Base-by-base conservation (phyloP, 2,113 vertebrate species). In the Pristiophorus japonicus region DNA sequence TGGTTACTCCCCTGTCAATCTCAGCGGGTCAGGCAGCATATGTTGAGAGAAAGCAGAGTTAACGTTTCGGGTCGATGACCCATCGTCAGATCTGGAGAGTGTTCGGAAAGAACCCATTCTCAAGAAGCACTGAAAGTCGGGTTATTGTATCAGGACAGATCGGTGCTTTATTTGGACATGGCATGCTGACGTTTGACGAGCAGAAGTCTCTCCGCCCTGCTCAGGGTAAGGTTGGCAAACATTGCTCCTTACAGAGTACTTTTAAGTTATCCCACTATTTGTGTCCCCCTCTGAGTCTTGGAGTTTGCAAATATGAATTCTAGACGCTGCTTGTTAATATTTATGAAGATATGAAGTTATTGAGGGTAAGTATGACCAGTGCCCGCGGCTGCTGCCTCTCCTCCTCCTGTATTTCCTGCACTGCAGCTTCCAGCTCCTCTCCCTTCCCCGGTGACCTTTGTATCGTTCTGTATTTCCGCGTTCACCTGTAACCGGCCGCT, bases 401-500 rank as follows among this genome's bases (percentile, higher is more conserved):
- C 85, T 11, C 10, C 47, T 59, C 85, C 85, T 55, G 85, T 55
- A 55, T 59, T 88, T 90, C 87, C 87, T 90, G 87, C 11, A 90
- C 16, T 59, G 27, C 51, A 30, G 18, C 2, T 55, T 27, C 14
- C 45, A 24, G 84, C 84, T 47, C 38, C 14, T 27, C 85, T 88
- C 24, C 85, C 47, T 81, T 14, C 47, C 51, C 27, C 51, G 27
- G 51, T 90, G 87, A 90, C 87, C 87, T 90, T 55, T 59, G 85
- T 30, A 27, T 55, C 51, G 24, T n/a, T 59, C 59, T 18, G 30
- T 20, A 38, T 63, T 92, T 92, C 88, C 88, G 88, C 88, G 62
- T 92, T 92, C 59, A 92, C 88, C 88, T 92, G 88, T n/a, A n/a
- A 38, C 55, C 87, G 55, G 87, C 81, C 18, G 38, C 42, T 84